Evolutionary conservation across 2,797 vertebrate species (phyloP).

Genomic region (Myotis planiceps): DNA sequence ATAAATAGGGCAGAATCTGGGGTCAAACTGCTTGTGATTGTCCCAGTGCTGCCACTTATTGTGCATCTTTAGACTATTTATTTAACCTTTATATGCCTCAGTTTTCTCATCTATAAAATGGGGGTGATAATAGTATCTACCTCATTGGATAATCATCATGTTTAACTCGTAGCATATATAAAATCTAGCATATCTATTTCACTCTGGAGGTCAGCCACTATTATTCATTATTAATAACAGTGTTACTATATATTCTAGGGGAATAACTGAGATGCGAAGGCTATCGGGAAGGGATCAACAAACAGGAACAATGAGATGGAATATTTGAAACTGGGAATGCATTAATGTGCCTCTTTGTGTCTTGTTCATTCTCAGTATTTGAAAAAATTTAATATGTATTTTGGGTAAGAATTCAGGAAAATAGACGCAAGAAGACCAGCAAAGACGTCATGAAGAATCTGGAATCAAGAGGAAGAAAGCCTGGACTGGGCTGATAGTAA

Average conservation of each 20-base stretch:
- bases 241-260: neutral
- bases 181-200: neutral
- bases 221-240: neutral
- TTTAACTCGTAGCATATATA: neutral
- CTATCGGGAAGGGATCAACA: neutral
- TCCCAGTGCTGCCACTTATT: neutral
- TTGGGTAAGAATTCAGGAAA: neutral
- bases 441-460: neutral
- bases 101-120: constrained; percentile 18
- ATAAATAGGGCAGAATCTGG: neutral
- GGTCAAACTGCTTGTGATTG: neutral
- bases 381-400: neutral
- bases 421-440: neutral
- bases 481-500: neutral
- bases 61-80: neutral
- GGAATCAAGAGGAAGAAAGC: neutral
- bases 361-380: neutral
- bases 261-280: neutral
- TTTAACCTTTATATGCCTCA: neutral
- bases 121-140: neutral
- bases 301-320: neutral
- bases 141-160: neutral
- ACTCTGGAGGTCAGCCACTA: neutral
- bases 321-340: neutral
- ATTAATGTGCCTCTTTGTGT: neutral